phyloP scores from a whole-genome alignment of 2,113 vertebrate genomes.

The Vulpes lagopus region DNA sequence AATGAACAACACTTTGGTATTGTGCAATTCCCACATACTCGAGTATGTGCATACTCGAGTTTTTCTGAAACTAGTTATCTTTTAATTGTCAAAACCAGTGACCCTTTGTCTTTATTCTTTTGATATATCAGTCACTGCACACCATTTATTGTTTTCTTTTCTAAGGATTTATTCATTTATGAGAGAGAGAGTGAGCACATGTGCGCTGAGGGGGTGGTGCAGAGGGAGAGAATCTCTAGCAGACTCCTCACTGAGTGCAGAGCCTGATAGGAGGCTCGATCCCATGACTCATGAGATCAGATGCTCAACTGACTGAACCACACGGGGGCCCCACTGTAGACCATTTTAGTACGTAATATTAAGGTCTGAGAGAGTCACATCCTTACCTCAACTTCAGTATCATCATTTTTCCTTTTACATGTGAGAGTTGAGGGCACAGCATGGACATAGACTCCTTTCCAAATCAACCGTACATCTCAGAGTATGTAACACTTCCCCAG shows the following conservation, averaged over 20 bases:
- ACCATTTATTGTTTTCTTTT: neutral
- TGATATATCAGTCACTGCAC: neutral
- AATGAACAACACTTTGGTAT: neutral
- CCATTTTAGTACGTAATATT: neutral
- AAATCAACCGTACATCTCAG: neutral
- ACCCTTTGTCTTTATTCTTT: slow-evolving; percentile 8
- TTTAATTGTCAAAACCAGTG: neutral
- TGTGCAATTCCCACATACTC: neutral
- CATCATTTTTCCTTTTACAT: neutral
- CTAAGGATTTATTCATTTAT: neutral
- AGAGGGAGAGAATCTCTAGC: neutral
- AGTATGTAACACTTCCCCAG: neutral
- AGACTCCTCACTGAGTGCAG: neutral
- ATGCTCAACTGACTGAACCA: no score
- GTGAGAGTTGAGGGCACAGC: neutral
- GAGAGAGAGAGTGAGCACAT: neutral
- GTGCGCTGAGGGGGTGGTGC: neutral
- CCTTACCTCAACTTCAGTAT: neutral
- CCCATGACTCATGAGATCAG: neutral
- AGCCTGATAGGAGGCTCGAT: neutral
- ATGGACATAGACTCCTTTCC: neutral
- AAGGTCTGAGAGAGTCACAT: neutral
- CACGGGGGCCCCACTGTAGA: neutral
- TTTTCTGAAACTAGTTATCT: neutral
- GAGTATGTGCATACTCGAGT: neutral